Conservation (phyloP, 2,888 invertebrate species). For the Exephanes ischioxanthus region DNA sequence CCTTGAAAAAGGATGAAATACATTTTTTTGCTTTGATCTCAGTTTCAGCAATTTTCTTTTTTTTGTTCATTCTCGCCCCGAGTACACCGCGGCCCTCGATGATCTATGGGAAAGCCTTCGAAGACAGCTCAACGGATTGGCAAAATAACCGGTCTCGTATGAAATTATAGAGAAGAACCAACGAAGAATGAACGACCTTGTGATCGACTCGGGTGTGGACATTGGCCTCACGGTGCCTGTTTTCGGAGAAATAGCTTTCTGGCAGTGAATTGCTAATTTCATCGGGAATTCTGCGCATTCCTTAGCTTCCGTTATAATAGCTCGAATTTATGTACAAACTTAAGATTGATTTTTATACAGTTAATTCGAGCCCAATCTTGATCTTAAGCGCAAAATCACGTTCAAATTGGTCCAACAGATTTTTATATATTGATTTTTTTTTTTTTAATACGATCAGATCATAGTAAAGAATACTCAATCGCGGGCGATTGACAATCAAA, state of each 20-base stretch:
- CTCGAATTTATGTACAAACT: neutral
- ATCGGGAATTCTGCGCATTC: slow-evolving; percentile 10
- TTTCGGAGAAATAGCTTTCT: slow-evolving; percentile 23
- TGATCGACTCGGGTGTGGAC: slow-evolving; percentile 9
- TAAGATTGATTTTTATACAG: neutral
- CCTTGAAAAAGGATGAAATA: neutral
- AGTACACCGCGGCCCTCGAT: slow-evolving; percentile 14
- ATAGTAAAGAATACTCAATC: too few species aligned
- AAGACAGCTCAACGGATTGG: slow-evolving; percentile 6
- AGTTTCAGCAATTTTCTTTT: neutral
- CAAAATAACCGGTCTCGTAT: slow-evolving; percentile 57
- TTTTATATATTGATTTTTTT: neutral
- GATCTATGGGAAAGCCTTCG: slow-evolving; percentile 12
- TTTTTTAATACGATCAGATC: neutral
- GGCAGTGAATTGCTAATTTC: slow-evolving; percentile 6
- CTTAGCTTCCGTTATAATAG: neutral
- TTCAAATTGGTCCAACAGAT: neutral
- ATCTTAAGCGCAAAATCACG: neutral
- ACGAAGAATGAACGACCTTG: slow-evolving; percentile 24
- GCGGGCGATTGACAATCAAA: too few species aligned
- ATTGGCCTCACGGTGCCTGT: neutral
- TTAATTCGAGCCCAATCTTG: neutral
- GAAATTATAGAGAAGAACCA: slow-evolving; percentile 46
- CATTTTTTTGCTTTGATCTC: neutral
- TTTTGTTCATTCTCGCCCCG: slow-evolving; percentile 27